phyloP scores from a whole-genome alignment of 2,113 vertebrate genomes.

The Sapajus apella region DNA sequence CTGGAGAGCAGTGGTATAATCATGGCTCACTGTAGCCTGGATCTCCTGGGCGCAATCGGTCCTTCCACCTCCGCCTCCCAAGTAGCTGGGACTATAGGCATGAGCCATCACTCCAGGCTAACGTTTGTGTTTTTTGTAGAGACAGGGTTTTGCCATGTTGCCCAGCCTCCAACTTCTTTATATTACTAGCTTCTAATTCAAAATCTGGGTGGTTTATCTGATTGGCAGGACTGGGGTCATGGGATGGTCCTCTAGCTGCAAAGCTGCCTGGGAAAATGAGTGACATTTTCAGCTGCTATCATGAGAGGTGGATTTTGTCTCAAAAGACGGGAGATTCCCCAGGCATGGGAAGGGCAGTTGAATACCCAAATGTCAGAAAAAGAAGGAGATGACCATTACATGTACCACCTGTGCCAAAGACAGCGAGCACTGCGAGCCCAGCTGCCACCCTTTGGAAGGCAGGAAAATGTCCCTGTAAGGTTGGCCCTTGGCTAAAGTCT shows the following conservation, averaged over 20 bases:
- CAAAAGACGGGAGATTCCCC: not conserved
- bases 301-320: not conserved
- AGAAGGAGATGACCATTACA: accelerated
- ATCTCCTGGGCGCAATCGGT: no score
- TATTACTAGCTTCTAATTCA: not conserved
- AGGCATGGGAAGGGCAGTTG: not conserved
- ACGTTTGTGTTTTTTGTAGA: no score
- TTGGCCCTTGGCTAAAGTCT: not conserved
- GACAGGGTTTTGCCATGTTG: no score
- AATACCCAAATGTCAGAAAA: not conserved
- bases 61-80: no score
- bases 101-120: no score
- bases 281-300: not conserved
- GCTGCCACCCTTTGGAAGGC: not conserved
- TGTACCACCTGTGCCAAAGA: not conserved
- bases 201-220: not conserved
- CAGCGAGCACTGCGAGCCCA: accelerated
- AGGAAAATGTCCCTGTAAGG: accelerated
- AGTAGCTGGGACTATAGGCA: no score
- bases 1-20: no score
- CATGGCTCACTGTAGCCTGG: no score
- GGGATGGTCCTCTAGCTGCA: not conserved
- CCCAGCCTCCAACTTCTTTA: not conserved
- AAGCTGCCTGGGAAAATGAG: not conserved
- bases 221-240: not conserved